Evolutionary conservation across 2,888 invertebrate genomes (phyloP).

Genomic region (Epiblema foenella): DNA sequence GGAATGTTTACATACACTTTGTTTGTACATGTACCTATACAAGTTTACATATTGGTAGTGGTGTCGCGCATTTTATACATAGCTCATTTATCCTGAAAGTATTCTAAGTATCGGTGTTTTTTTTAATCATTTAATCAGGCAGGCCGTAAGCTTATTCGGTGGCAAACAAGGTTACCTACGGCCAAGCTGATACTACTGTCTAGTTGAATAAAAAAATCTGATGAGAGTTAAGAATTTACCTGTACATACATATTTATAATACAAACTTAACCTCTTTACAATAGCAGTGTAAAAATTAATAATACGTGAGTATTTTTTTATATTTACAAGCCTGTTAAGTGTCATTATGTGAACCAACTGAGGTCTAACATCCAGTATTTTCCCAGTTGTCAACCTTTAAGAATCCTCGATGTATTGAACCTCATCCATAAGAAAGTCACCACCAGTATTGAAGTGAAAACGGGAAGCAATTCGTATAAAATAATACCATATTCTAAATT

Average conservation of each 20-base stretch:
- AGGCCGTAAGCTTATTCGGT: too few species aligned
- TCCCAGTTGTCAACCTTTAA: too few species aligned
- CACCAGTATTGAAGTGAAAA: not conserved
- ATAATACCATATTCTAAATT: slow-evolving; percentile 28
- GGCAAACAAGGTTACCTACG: too few species aligned
- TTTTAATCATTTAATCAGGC: not conserved
- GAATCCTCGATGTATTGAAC: not conserved
- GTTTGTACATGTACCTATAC: not conserved
- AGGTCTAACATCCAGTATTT: not conserved
- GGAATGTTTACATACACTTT: not conserved
- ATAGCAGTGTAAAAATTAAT: not conserved
- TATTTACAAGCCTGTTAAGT: not conserved
- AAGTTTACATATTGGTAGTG: not conserved
- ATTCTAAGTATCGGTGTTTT: not conserved
- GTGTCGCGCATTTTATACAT: not conserved
- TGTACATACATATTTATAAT: not conserved
- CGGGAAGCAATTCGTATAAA: slow-evolving; percentile 13
- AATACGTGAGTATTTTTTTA: too few species aligned
- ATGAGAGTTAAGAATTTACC: too few species aligned
- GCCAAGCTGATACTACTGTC: too few species aligned
- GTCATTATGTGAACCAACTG: not conserved
- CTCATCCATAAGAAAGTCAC: not conserved
- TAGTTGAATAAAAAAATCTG: too few species aligned
- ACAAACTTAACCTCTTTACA: not conserved
- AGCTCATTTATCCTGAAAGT: too few species aligned